phyloP scores from a whole-genome alignment of 2,113 vertebrate genomes.

The Leucoraja erinaceus region DNA sequence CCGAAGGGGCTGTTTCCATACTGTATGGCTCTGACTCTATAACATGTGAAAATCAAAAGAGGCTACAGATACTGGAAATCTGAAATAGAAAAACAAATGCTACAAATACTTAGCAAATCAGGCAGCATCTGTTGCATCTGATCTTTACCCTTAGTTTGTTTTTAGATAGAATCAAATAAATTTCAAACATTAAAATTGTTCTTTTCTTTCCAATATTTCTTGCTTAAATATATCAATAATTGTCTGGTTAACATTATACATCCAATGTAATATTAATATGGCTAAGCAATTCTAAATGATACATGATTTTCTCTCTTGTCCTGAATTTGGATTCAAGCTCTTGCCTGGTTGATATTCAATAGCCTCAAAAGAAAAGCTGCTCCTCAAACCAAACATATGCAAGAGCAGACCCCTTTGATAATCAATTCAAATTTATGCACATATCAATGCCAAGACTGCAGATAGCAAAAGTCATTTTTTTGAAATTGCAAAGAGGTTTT shows the following conservation, averaged over 20 bases:
- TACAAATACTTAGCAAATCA: too few species aligned
- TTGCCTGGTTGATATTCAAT: slow-evolving; percentile 9
- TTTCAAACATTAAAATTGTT: not conserved
- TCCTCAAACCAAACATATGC: slow-evolving; percentile 29
- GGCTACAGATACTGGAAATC: too few species aligned
- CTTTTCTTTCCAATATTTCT: not conserved
- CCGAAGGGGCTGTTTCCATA: too few species aligned
- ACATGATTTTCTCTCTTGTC: not conserved
- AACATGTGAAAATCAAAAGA: too few species aligned
- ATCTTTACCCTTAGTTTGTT: too few species aligned
- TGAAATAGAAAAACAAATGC: too few species aligned
- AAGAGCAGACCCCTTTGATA: slow-evolving; percentile 36
- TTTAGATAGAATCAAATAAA: too few species aligned
- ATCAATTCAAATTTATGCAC: slow-evolving; percentile 38
- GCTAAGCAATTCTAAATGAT: not conserved
- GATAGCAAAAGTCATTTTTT: slow-evolving; percentile 26
- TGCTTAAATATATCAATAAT: not conserved
- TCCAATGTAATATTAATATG: not conserved
- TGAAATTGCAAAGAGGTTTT: slow-evolving; percentile 13
- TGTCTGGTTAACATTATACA: not conserved
- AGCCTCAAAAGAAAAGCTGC: slow-evolving; percentile 14
- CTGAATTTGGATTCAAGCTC: slow-evolving; percentile 11
- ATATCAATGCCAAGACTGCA: slow-evolving; percentile 30
- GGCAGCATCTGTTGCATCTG: too few species aligned
- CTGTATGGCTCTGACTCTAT: too few species aligned